Conservation (phyloP, 2,113 vertebrate genomes). For the Meriones unguiculatus region DNA sequence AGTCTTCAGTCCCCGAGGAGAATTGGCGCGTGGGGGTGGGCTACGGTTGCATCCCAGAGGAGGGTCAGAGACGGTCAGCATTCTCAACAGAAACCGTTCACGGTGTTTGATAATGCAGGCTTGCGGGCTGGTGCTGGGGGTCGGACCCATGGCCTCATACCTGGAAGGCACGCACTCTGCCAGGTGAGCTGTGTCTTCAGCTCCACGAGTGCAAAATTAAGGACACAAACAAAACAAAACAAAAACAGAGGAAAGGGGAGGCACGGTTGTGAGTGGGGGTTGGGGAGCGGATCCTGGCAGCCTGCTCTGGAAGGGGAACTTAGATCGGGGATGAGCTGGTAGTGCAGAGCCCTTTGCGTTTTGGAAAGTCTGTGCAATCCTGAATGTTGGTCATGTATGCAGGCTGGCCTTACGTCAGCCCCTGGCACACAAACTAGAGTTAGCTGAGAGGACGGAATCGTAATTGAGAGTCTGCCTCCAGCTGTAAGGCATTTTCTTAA, state of each 20-base stretch:
- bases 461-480: background rate
- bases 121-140: background rate
- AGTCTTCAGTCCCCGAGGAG: background rate
- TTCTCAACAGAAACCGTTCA: background rate
- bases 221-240: background rate
- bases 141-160: background rate
- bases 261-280: background rate
- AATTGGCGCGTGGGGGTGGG: background rate
- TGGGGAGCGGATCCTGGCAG: background rate
- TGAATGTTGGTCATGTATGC: background rate
- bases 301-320: background rate
- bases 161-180: background rate
- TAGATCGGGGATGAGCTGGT: background rate
- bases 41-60: background rate
- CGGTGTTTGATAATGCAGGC: background rate
- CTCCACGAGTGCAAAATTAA: background rate
- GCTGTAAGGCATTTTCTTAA: background rate
- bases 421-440: background rate
- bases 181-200: background rate
- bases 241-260: background rate
- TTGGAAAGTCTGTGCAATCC: conserved; percentile 4
- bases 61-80: background rate
- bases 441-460: background rate
- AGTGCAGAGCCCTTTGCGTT: background rate
- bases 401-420: background rate